Base-by-base conservation (phyloP, 2,113 vertebrate genomes). In the Colossoma macropomum region DNA sequence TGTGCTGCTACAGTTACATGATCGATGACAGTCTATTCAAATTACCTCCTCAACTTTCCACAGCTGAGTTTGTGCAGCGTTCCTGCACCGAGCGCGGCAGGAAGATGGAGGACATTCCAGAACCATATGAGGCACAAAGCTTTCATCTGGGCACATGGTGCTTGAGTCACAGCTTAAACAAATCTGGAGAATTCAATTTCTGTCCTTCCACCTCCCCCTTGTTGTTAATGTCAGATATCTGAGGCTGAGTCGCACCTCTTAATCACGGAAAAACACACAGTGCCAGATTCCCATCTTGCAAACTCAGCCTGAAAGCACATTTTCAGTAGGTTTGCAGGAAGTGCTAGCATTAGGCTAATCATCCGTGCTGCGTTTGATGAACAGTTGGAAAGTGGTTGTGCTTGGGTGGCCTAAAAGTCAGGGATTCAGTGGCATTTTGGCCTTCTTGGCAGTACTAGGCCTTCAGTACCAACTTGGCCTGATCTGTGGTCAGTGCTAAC, bases 221-320 rank as follows among this genome's bases (percentile, higher is more conserved):
- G 73, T 76, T 76, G 62, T 73, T 74, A 84, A 84, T 79, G 83
- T 80, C 83, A 84, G 70, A 75, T 75, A 84, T 84, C 32, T 75
- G 71, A 75, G 27, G 63, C 50, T 80, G 77, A 48, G 41, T 84
- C 34, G 10, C 77, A 80, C 72, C 77, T 84, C 77, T 80, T 74
- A 84, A 84, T 80, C 82, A 84, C 32, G 56, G 16, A 56, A 69
- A 75, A 77, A 68, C 48, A 52, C 50, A 25, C 62, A 27, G 83
- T 45, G 48, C 77, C 69, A 74, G 48, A 76, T 82, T 66, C 63
- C 13, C n/a, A 7, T 59, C 72, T 66, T 30, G 32, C 60, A 56
- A 81, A 74, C 27, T 52, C 79, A 12, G 48, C 4, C 16, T 60
- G 48, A 7, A 21, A n/a, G 41, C 70, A 65, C 48, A 41, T 63